These are phyloP conservation scores for Belgica antarctica DNA, from an alignment of 2,888 invertebrate species.

Conservation along the genomic window DNA sequence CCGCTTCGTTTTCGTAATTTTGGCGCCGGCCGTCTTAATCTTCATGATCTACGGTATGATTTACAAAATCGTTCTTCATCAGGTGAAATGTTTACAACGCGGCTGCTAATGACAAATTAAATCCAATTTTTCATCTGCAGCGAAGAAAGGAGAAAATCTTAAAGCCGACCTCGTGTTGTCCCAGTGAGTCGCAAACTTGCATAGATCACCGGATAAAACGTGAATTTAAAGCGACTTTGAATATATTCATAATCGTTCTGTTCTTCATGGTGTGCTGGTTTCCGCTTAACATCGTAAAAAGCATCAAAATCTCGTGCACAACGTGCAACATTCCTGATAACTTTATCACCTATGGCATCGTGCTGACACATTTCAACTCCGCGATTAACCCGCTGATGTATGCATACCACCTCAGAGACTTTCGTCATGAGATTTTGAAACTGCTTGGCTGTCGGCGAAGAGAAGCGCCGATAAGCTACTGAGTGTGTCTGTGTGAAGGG, in stretches of 20 bases:
- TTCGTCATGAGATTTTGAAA: constrained; percentile 24
- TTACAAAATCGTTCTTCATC: neutral
- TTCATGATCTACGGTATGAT: constrained; percentile 1
- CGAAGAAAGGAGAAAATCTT: neutral
- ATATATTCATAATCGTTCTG: constrained; percentile 2
- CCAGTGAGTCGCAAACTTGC: neutral
- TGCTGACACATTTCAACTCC: constrained; percentile 27
- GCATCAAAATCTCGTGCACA: neutral
- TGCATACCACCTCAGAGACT: constrained; percentile 27
- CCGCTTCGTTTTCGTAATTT: constrained; percentile 9
- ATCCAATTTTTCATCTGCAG: too few relatives aligned
- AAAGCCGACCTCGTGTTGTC: neutral
- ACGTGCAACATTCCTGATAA: neutral
- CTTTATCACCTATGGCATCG: neutral
- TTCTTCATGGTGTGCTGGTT: constrained; percentile 34
- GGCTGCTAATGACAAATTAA: too few relatives aligned
- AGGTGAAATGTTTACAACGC: constrained; percentile 10
- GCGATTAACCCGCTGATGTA: constrained; percentile 12
- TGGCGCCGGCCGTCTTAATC: neutral
- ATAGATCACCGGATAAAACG: constrained; percentile 2
- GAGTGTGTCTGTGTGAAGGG: neutral
- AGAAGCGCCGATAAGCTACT: neutral
- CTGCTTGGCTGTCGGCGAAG: neutral
- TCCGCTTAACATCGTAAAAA: constrained; percentile 11
- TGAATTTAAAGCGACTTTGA: constrained; percentile 22